Evolutionary conservation across 1,140 invertebrate genomes (phyloP), one percentile per base, ranked within the genome.

Genomic region (Rhyzopertha dominica): DNA sequence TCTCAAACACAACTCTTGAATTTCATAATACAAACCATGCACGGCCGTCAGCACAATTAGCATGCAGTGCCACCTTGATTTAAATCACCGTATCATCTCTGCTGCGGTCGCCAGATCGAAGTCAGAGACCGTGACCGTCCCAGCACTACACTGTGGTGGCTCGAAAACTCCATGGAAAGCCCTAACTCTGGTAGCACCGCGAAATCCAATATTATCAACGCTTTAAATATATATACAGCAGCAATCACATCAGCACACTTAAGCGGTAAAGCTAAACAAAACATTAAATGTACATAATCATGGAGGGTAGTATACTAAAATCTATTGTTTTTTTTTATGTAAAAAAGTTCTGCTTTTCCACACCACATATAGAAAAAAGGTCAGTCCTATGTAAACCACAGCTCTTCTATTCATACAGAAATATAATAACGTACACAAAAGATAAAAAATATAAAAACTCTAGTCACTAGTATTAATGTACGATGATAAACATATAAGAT

Each of bases 221-320:
- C 55, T 59, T 53, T 47, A 49, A 44, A 53, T 35, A 51, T 59
- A 61, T 56, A 51, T 56, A 60, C 53, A 58, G 45, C 36, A 55
- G 58, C 55, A 57, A 60, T 62, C 59, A 62, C 58, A 58, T 56
- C 58, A 58, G 54, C 56, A 62, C 60, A 62, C 60, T 58, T 62
- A 62, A 58, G 53, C 55, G 56, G 45, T 55, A 55, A 57, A 59
- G 51, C 54, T 49, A 52, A 58, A 57, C 47, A 49, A 52, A 54
- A 50, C 47, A 51, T 17, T 40, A 48, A 49, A 50, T 55, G 53
- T 41, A 53, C 47, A 47, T 43, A 54, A 51, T 49, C 41, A 50
- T 50, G 42, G 18, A 37, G 37, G 29, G 45, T 51, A 19, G 36
- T 37, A 22, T 39, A 36, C 37, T 51, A 25, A 40, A 13, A 32